Conservation (phyloP, 2,888 invertebrate species). For the Peribatodes rhomboidaria region DNA sequence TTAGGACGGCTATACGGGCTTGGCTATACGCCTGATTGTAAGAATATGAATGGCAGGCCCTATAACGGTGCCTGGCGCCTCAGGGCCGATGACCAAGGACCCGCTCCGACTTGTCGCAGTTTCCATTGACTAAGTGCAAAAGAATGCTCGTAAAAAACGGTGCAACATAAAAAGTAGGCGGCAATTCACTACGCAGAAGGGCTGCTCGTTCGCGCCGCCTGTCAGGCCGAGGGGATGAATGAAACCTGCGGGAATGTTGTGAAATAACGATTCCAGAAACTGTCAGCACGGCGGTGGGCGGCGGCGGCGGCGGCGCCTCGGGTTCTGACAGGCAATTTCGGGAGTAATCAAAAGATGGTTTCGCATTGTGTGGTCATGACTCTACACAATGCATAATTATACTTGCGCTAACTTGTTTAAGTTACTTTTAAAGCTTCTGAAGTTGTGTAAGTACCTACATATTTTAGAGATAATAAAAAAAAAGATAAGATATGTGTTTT, state of each 20-base stretch:
- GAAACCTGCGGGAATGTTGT: conserved; percentile 36
- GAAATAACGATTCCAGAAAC: conserved; percentile 35
- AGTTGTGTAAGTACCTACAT: neutral
- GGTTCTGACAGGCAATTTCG: conserved; percentile 29
- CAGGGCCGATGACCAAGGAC: conserved; percentile 36
- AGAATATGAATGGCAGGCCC: conserved; percentile 2
- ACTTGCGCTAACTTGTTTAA: conserved; percentile 10
- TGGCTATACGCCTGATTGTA: neutral
- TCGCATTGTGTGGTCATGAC: conserved; percentile 34
- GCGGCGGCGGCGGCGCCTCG: neutral
- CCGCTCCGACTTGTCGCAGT: conserved; percentile 38
- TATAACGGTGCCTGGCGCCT: conserved; percentile 29
- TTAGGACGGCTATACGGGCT: neutral
- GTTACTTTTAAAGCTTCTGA: neutral
- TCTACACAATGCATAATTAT: neutral
- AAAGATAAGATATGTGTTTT: too few species aligned
- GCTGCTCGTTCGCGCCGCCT: conserved; percentile 13
- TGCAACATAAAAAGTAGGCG: conserved; percentile 29
- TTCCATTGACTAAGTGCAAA: conserved; percentile 51
- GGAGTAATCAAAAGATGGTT: conserved; percentile 17
- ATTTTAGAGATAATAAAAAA: neutral
- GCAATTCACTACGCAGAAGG: conserved; percentile 36
- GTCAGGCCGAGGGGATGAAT: conserved; percentile 36
- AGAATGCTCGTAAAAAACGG: conserved; percentile 46
- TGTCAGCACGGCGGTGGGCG: conserved; percentile 20